Conservation (phyloP, 2,113 vertebrate genomes). For the Epinephelus fuscoguttatus region DNA sequence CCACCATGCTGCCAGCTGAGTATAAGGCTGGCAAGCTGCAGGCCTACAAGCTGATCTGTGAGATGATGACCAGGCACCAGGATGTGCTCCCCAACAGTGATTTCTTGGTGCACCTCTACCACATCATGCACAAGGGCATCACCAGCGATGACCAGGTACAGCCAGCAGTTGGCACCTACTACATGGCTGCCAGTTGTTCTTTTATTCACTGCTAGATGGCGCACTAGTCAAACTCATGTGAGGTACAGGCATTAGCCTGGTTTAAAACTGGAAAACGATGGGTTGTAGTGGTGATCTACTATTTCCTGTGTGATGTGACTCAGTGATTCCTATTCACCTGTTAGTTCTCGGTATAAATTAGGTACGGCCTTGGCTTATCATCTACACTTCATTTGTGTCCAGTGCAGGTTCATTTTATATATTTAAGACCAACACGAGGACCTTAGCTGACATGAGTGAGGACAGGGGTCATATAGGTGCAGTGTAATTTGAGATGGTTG, state of each 20-base stretch:
- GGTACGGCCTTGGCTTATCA: background rate
- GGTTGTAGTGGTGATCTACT: constrained; percentile 16
- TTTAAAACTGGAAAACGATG: background rate
- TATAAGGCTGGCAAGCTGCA: constrained; percentile 97
- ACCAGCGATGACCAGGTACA: constrained; percentile 94
- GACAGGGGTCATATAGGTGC: constrained; percentile 1
- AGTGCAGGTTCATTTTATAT: background rate
- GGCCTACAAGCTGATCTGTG: constrained; percentile 94
- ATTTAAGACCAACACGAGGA: background rate
- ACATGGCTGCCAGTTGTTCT: background rate
- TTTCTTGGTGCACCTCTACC: constrained; percentile 96
- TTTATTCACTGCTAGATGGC: constrained; percentile 60
- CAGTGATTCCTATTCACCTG: background rate
- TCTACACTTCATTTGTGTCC: background rate
- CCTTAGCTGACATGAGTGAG: background rate
- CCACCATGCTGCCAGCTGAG: constrained; percentile 90
- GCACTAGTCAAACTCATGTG: constrained; percentile 39
- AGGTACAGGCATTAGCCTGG: background rate
- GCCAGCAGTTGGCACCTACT: constrained; percentile 48
- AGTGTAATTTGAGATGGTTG: background rate
- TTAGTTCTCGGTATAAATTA: background rate
- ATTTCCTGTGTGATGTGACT: background rate
- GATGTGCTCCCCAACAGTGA: constrained; percentile 96
- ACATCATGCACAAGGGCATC: constrained; percentile 94
- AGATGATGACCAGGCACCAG: constrained; percentile 98